Conservation (phyloP, 37 sponge, comb jelly and placozoan genomes). For the Crambe crambe region DNA sequence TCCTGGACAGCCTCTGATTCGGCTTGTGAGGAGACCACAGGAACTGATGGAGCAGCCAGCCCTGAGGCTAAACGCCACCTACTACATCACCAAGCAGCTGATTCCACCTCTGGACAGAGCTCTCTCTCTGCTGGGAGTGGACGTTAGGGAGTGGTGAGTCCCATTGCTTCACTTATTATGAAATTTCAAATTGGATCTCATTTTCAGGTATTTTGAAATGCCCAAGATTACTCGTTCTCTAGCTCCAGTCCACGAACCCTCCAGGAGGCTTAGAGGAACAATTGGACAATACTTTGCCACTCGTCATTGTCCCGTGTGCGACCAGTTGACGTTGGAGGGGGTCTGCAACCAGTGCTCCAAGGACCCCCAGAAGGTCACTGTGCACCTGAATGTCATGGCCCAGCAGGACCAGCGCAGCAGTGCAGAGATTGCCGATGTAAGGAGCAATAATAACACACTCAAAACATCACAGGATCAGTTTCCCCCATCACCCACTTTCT, state of each 20-base stretch:
- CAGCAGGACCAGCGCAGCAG: not conserved
- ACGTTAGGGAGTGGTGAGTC: conserved; percentile 75
- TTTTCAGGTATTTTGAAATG: conserved; percentile 50
- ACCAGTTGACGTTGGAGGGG: conserved; percentile 53
- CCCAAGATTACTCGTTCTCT: conserved; percentile 29
- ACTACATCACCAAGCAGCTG: conserved; percentile 91
- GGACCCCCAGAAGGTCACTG: conserved; percentile 50
- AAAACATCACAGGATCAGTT: too few species aligned
- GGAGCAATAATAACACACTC: not conserved
- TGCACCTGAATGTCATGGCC: conserved; percentile 11
- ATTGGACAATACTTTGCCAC: conserved; percentile 82
- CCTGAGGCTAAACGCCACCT: conserved; percentile 75
- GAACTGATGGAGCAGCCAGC: conserved; percentile 53
- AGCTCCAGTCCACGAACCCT: not conserved
- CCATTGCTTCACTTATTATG: not conserved
- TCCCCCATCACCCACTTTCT: too few species aligned
- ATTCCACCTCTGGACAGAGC: conserved; percentile 84
- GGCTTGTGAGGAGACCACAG: conserved; percentile 65
- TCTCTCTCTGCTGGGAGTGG: conserved; percentile 85
- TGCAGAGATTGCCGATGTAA: conserved; percentile 10
- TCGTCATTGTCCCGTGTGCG: conserved; percentile 82
- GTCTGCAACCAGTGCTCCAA: conserved; percentile 54
- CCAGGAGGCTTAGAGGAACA: conserved; percentile 41
- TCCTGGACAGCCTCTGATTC: conserved; percentile 88
- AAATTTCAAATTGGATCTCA: not conserved